phyloP scores from a whole-genome alignment of 2,113 vertebrate genomes.

The Vidua macroura region DNA sequence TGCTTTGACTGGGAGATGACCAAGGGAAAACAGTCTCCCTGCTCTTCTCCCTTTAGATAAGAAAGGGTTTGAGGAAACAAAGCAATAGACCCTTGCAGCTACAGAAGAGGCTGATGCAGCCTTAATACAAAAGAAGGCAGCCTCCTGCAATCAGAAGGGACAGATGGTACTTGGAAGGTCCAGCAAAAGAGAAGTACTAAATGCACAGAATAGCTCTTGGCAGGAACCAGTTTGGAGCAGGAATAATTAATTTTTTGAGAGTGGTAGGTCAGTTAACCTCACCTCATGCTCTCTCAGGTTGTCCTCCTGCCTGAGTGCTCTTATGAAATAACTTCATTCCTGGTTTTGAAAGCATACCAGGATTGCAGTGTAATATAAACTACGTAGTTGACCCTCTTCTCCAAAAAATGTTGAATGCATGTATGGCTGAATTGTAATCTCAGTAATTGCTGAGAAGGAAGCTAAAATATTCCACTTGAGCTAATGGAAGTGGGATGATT shows the following conservation, averaged over 20 bases:
- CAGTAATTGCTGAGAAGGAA: neutral
- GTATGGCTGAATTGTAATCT: neutral
- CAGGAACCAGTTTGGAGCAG: neutral
- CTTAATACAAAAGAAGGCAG: neutral
- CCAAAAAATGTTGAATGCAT: neutral
- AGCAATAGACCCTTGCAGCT: neutral
- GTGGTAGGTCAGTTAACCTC: neutral
- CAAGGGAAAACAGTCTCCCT: neutral
- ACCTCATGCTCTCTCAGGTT: neutral
- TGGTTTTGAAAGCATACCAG: neutral
- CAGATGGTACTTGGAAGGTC: neutral
- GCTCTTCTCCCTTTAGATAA: neutral
- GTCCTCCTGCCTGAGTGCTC: neutral
- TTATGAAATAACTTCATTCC: neutral
- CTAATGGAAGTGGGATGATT: neutral
- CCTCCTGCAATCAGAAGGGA: neutral
- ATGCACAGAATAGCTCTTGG: neutral
- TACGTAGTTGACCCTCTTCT: neutral
- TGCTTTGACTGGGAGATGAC: neutral
- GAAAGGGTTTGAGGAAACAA: neutral
- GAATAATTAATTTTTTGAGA: neutral
- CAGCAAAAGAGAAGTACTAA: neutral
- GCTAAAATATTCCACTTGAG: constrained; percentile 14
- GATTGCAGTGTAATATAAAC: neutral
- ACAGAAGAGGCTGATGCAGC: neutral